Percentiles rank a stretch among this genome's conserved stretches.
Conservation (phyloP, 2,797 vertebrate genomes). For the Lagorchestes hirsutus region DNA sequence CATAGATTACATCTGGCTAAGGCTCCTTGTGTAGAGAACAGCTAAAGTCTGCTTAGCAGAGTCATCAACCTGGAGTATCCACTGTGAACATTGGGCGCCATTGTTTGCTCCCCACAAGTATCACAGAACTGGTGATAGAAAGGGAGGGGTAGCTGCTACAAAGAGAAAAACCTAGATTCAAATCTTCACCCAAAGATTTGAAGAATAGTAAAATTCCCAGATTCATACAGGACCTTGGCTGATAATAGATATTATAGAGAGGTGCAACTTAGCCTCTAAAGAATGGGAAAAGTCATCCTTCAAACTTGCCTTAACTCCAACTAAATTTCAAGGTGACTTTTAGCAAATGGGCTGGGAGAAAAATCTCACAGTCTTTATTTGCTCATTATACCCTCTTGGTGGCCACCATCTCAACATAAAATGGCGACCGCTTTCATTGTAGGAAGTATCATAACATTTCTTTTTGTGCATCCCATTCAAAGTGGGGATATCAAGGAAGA, state of each 20-base stretch:
- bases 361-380: constrained; percentile 68
- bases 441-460: constrained; percentile 68
- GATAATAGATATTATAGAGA: constrained; percentile 74
- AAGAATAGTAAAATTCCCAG: constrained; percentile 77
- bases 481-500: constrained; percentile 47
- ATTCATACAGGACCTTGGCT: constrained; percentile 79
- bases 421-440: constrained; percentile 65
- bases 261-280: constrained; percentile 78
- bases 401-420: constrained; percentile 62
- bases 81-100: constrained; percentile 86
- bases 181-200: constrained; percentile 75
- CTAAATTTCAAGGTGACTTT: constrained; percentile 79
- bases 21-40: constrained; percentile 91
- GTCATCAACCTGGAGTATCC: constrained; percentile 89
- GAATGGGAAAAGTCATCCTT: constrained; percentile 75
- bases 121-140: constrained; percentile 76
- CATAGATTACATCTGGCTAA: constrained; percentile 90
- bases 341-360: constrained; percentile 59
- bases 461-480: constrained; percentile 44
- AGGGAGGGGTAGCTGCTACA: constrained; percentile 69
- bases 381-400: constrained; percentile 75
- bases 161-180: constrained; percentile 74
- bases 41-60: constrained; percentile 91
- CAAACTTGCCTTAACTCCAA: constrained; percentile 70
- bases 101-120: constrained; percentile 84